Base-by-base conservation (phyloP, 92 coral and sea anemone species). In the Zoanthus sociatus region DNA sequence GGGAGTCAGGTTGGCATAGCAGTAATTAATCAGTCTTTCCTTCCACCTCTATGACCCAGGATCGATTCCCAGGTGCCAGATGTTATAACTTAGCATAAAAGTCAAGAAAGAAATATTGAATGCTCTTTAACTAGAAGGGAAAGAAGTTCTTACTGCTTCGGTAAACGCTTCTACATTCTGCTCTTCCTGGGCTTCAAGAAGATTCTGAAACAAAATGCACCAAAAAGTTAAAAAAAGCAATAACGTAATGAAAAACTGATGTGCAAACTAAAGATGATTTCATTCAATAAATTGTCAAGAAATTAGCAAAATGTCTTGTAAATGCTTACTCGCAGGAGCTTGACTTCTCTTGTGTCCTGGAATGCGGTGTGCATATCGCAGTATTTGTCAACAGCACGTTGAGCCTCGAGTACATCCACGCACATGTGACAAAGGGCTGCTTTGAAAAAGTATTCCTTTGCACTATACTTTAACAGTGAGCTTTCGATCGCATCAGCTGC, bases 391-490 rank as follows among this genome's bases (percentile, higher is more conserved):
- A 97, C 92, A 55, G 98, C 97, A 63, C 97, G 89, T 55, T 95
- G 97, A 2, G 98, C 99, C 87, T 97, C 99, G 20, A 94, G 90
- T 4, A 88, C 92, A 55, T 97, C 99, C 14, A 97, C 79, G 84
- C 99, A 97, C 99, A 97, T 97, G 72, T 97, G 99, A 82, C 99
- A 97, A 17, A 97, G 88, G 16, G 99, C 93, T 47, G 98, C 99
- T 73, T 97, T 97, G 88, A 97, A 97, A 86, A 97, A 97, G 73
- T 97, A 97, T 72, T 97, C 99, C 88, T 97, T 97, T 26, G 99
- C 99, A 89, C 99, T 97, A 88, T 97, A 97, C 88, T 97, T 97
- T 37, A 97, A 86, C 44, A 97, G 87, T 31, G 99, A 97, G 83
- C 97, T 97, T 76, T 97, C 99, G 58, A 97, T 93, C 3, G 99